Base-by-base conservation (phyloP, 2,113 vertebrate genomes). In the Pristiophorus japonicus region DNA sequence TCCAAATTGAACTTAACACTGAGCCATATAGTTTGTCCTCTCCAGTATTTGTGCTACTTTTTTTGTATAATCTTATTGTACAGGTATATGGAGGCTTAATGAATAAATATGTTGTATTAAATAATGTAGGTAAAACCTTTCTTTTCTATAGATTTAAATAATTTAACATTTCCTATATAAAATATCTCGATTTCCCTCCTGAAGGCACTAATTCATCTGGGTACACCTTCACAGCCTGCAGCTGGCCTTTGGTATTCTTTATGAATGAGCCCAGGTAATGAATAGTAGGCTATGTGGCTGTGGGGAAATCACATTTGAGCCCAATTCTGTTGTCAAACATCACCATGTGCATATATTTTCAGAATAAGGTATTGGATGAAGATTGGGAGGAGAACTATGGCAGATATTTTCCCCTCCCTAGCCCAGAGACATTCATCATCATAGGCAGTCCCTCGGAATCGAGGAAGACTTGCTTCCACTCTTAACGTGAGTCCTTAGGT, bases 81-180 rank as follows among this genome's bases (percentile, higher is more conserved):
- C n/a, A n/a, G n/a, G n/a, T n/a, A 22, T 6, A 4, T 81, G 78
- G 78, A 55, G 10, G 47, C 55, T 88, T 24, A 88, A 27, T 51
- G 85, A 51, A 88, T 88, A 47, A 88, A 55, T 81, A n/a, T 88
- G 85, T 27, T 88, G 30, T 88, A 88, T 47, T 81, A 55, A 88
- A 88, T 88, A 88, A 88, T 30, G 24, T 88, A 55, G 47, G 45
- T 87, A 87, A 87, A 87, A n/a, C n/a, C n/a, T n/a, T n/a, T n/a
- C n/a, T n/a, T n/a, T n/a, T n/a, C n/a, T n/a, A n/a, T n/a, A n/a
- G n/a, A n/a, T n/a, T n/a, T n/a, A n/a, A n/a, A n/a, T n/a, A n/a
- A n/a, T n/a, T n/a, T n/a, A n/a, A n/a, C n/a, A n/a, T n/a, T n/a
- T n/a, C n/a, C n/a, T n/a, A n/a, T n/a, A n/a, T n/a, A n/a, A n/a